A percentile compares a stretch with the other conserved stretches of the same genome.
Evolutionary conservation across 2,113 vertebrate genomes (phyloP).

Genomic region (Alouatta palliata): DNA sequence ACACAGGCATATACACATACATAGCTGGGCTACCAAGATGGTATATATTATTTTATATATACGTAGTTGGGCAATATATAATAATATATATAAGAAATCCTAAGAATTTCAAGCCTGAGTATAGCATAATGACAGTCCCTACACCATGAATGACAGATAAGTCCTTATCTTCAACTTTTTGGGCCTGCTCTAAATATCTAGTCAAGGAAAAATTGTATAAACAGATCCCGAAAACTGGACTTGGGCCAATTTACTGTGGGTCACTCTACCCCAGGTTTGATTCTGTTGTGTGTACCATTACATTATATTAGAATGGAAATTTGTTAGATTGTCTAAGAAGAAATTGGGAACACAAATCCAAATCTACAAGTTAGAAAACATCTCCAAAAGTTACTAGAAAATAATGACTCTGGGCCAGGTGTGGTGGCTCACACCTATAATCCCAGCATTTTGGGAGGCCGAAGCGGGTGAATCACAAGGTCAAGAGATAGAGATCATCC

Average conservation of each 20-base stretch:
- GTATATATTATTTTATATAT: no score
- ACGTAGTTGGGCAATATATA: no score
- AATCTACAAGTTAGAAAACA: slow-evolving; percentile 38
- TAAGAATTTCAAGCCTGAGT: slow-evolving; percentile 25
- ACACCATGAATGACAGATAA: background rate
- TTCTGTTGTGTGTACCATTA: background rate
- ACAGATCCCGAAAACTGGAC: background rate
- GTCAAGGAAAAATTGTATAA: background rate
- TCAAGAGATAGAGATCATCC: no score
- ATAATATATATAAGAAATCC: slow-evolving; percentile 3
- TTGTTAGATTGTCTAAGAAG: slow-evolving; percentile 37
- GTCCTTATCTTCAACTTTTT: background rate
- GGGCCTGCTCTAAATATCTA: background rate
- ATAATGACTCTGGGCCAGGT: background rate
- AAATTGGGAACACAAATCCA: slow-evolving; percentile 13
- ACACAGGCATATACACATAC: no score
- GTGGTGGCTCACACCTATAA: no score
- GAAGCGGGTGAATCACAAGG: no score
- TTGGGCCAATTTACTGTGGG: background rate
- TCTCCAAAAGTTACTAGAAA: slow-evolving; percentile 10
- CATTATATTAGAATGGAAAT: slow-evolving; percentile 26
- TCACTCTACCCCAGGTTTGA: background rate
- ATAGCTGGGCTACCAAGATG: no score
- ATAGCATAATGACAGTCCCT: background rate
- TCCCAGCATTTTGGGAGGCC: no score